Base-by-base conservation (phyloP, 2,113 vertebrate genomes). In the Ceyx margarethae region DNA sequence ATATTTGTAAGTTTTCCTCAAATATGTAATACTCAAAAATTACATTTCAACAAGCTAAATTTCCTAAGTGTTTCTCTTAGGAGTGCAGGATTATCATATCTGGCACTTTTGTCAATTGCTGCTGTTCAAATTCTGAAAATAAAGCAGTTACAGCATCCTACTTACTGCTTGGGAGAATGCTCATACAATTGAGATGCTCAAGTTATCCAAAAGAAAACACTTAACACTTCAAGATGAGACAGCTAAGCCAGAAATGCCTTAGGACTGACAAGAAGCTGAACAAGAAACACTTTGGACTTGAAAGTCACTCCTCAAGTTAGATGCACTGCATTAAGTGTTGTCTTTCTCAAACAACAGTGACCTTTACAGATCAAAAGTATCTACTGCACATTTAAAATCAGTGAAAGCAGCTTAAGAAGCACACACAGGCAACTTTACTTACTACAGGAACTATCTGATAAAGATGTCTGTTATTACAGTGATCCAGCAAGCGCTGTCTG, bases 381-480 rank as follows among this genome's bases (percentile, higher is more conserved):
- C 2, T 13, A 80, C 40, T 58, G 28, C 31, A 85, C 17, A 33
- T 66, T 50, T 79, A 9, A 73, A 76, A 66, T 12, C 26, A 89
- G 72, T 16, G 21, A 28, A 93, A 74, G 42, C 43, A 57, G 46
- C 60, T 81, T 51, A 83, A 77, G 37, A 75, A 89, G 37, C 37
- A 81, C 15, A 81, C 45, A 35, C 7, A 58, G 72, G 71, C 51
- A 96, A 25, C 68, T 60, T 26, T 86, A 97, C 98, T 98, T 94
- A 98, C 98, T 96, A 98, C 97, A 89, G 91, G 97, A 88, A 96
- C 97, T 71, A 92, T 95, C 85, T 98, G 98, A 97, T 96, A 94
- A 80, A 95, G 92, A 93, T 99, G 98, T 81, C 96, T 95, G 54
- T 95, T 95, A 87, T 98, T 98, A 97, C 98, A 98, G 84, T 98